phyloP scores from a whole-genome alignment of 2,797 vertebrate species.

The Lithobates sylvaticus region DNA sequence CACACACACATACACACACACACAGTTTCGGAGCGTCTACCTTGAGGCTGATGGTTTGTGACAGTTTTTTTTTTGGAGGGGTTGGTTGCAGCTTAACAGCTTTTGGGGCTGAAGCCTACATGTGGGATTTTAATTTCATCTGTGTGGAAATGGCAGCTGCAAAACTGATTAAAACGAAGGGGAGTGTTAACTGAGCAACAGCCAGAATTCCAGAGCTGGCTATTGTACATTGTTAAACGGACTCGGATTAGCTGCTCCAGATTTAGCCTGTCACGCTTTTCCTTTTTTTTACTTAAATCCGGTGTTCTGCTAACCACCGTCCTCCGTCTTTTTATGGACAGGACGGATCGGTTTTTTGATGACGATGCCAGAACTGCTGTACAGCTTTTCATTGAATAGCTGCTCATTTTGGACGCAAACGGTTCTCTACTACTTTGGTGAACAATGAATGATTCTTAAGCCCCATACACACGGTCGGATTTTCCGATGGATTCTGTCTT shows the following conservation, averaged over 20 bases:
- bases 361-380: too few relatives aligned
- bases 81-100: constrained; percentile 6
- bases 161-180: constrained; percentile 23
- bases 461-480: too few relatives aligned
- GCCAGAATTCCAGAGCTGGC: constrained; percentile 25
- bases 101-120: constrained; percentile 37
- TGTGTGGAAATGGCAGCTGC: constrained; percentile 48
- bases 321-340: not conserved
- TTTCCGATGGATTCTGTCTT: too few relatives aligned
- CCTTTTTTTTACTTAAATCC: not conserved
- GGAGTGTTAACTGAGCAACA: constrained; percentile 18
- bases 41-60: constrained; percentile 16
- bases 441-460: too few relatives aligned
- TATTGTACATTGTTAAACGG: constrained; percentile 37
- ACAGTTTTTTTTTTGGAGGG: constrained; percentile 3
- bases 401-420: too few relatives aligned
- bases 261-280: constrained; percentile 31
- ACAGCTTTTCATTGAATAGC: too few relatives aligned
- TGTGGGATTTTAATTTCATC: constrained; percentile 44
- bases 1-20: too few relatives aligned
- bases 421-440: too few relatives aligned
- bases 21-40: not conserved
- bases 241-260: constrained; percentile 15
- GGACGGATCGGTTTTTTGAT: too few relatives aligned
- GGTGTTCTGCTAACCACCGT: not conserved